Percentiles rank a stretch among this genome's conserved stretches.
Evolutionary conservation across 2,113 vertebrate species (phyloP).

Genomic region (Psittacus erithacus): DNA sequence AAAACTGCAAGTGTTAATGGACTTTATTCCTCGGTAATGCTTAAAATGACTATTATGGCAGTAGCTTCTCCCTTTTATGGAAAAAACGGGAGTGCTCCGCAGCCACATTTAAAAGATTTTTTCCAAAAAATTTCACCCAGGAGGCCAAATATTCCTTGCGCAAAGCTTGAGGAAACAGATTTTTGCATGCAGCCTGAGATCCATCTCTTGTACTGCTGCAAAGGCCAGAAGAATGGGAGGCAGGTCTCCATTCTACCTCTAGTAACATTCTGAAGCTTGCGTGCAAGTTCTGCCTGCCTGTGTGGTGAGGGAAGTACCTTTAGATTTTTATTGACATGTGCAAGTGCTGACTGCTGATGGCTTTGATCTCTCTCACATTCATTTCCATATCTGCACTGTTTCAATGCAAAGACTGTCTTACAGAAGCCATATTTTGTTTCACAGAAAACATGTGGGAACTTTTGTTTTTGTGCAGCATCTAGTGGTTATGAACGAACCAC

Average conservation of each 20-base stretch:
- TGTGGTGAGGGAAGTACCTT: neutral
- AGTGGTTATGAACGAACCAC: neutral
- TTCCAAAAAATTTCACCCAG: conserved; percentile 12
- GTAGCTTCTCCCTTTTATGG: conserved; percentile 49
- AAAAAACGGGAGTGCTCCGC: conserved; percentile 7
- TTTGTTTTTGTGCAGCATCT: neutral
- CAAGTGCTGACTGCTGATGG: neutral
- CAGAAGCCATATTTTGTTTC: neutral
- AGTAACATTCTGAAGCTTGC: neutral
- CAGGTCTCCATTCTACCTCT: neutral
- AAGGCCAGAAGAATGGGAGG: neutral
- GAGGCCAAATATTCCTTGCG: conserved; percentile 28
- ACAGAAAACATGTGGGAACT: neutral
- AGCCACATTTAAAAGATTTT: conserved; percentile 35
- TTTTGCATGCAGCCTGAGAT: conserved; percentile 14
- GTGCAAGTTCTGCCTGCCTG: neutral
- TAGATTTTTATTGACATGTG: neutral
- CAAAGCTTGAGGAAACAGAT: conserved; percentile 19
- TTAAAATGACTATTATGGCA: conserved; percentile 50
- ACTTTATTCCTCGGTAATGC: conserved; percentile 59
- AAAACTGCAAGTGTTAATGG: conserved; percentile 56
- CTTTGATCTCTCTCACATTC: neutral
- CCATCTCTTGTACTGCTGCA: neutral
- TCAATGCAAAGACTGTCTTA: neutral
- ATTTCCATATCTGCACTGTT: neutral